Conservation (phyloP, 2,888 invertebrate species). For the Spisula subtruncata region DNA sequence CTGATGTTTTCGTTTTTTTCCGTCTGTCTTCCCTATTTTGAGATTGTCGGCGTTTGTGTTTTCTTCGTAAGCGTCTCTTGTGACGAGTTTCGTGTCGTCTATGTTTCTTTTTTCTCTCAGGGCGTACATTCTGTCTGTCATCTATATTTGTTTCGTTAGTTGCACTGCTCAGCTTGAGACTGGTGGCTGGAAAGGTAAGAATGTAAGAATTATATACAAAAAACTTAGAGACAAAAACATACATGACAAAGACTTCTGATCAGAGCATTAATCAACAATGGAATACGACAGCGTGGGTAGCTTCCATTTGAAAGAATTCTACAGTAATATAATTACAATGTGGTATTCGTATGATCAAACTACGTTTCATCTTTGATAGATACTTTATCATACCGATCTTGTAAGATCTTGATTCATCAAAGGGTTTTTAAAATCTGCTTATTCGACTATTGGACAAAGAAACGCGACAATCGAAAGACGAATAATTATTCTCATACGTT, state of each 20-base stretch:
- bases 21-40: background rate
- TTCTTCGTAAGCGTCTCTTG: background rate
- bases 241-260: too few species aligned
- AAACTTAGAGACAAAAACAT: background rate
- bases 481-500: too few species aligned
- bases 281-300: background rate
- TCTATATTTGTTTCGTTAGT: background rate
- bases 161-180: background rate
- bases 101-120: constrained; percentile 2
- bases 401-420: background rate
- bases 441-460: too few species aligned
- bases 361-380: background rate
- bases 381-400: background rate
- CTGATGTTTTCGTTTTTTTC: background rate
- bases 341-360: background rate
- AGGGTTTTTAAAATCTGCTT: too few species aligned
- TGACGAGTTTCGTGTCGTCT: background rate
- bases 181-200: background rate
- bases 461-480: too few species aligned
- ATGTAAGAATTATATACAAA: background rate
- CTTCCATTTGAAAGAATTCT: background rate
- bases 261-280: too few species aligned
- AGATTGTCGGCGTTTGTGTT: background rate
- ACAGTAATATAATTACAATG: background rate
- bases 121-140: background rate